phyloP scores from a whole-genome alignment of 1,140 invertebrate genomes.

The Drepana arcuata region DNA sequence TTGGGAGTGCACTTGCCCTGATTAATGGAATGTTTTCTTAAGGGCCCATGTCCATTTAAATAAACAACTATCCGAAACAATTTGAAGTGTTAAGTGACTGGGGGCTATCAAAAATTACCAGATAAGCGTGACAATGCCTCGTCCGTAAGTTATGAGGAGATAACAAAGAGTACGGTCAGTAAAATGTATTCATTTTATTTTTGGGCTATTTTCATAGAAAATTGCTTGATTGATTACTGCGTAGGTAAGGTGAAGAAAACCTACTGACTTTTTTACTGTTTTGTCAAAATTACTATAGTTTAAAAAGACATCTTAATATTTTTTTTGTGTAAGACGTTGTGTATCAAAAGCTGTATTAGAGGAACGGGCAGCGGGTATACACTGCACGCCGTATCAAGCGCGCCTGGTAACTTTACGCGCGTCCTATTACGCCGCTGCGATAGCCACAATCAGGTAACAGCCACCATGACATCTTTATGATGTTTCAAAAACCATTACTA shows the following conservation, averaged over 20 bases:
- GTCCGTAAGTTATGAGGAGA: constrained; percentile 66
- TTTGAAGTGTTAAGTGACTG: constrained; percentile 68
- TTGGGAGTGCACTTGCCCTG: constrained; percentile 54
- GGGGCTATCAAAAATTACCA: constrained; percentile 68
- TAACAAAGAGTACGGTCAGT: constrained; percentile 51
- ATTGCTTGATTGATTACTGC: not conserved
- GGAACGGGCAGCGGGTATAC: not conserved
- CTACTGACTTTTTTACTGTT: not conserved
- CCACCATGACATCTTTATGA: constrained; percentile 67
- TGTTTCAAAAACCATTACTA: constrained; percentile 69
- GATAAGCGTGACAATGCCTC: constrained; percentile 58
- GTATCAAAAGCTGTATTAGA: too few species aligned
- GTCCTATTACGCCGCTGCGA: constrained; percentile 50
- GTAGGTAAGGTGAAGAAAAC: not conserved
- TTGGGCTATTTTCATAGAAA: not conserved
- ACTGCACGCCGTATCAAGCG: constrained; percentile 17
- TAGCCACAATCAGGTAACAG: constrained; percentile 64
- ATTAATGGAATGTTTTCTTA: constrained; percentile 68
- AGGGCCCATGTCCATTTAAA: constrained; percentile 56
- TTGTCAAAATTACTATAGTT: not conserved
- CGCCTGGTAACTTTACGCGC: constrained; percentile 39
- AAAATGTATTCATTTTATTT: constrained; percentile 3
- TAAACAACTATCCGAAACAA: constrained; percentile 61
- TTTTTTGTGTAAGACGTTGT: not conserved
- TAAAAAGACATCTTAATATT: not conserved